Conservation (phyloP, 2,113 vertebrate genomes). For the Mohoua ochrocephala region DNA sequence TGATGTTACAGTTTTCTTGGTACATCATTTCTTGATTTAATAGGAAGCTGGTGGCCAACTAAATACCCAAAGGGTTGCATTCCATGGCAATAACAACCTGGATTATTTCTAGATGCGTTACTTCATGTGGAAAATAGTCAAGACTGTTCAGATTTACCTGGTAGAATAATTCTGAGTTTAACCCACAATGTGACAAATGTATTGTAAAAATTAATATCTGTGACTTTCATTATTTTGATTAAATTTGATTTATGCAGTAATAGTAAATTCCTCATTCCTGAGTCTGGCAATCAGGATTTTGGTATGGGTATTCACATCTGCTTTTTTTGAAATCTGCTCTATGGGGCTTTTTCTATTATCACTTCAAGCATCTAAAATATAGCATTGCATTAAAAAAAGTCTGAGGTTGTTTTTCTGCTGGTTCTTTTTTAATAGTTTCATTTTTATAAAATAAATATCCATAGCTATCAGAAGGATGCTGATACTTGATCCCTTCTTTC, state of each 20-base stretch:
- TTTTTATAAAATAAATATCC: neutral
- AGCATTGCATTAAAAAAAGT: neutral
- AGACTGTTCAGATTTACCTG: neutral
- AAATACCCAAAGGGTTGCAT: neutral
- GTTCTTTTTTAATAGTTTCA: neutral
- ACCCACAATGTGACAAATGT: neutral
- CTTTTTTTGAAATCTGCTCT: neutral
- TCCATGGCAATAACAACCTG: neutral
- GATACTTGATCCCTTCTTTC: neutral
- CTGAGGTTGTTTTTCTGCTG: neutral
- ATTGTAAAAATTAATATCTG: neutral
- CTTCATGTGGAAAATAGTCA: neutral
- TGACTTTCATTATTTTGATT: neutral
- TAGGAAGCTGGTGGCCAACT: neutral
- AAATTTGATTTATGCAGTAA: neutral
- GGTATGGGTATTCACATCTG: neutral
- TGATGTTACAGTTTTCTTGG: neutral
- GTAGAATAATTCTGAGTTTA: neutral
- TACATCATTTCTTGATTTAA: neutral
- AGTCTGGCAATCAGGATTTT: neutral
- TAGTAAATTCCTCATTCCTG: neutral
- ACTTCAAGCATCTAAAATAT: neutral
- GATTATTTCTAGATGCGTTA: neutral
- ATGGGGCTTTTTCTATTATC: neutral
- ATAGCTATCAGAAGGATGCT: neutral